Base-by-base conservation (phyloP, 2,797 vertebrate species). In the Tachyglossus aculeatus region DNA sequence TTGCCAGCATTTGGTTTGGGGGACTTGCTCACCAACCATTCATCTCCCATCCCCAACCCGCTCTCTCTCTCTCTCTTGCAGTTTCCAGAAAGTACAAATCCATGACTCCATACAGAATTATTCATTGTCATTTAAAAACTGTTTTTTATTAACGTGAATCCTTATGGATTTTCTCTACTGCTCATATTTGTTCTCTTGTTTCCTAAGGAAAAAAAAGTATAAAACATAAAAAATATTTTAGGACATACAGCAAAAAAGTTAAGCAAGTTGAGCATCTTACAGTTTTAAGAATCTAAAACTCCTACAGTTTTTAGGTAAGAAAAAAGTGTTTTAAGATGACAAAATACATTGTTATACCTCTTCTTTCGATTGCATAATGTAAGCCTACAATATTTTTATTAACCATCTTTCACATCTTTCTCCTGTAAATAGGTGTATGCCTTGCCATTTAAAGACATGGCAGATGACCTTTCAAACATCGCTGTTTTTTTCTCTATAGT, bases 161-260 rank as follows among this genome's bases (percentile, higher is more conserved):
- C 37, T 51, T 10, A 70, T 34, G 15, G 55, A 41, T 41, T 57
- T 70, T 71, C 62, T 45, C n/a, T 25, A 33, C 50, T 74, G 77
- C 80, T 72, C 40, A 74, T 67, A 68, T 39, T 39, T 19, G 58
- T 32, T 71, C 38, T 44, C 68, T 40, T n/a, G n/a, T 80, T 60
- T 41, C 64, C 67, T 77, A 44, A 52, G n/a, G n/a, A 74, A 60
- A 79, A 78, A 76, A 82, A 27, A 54, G 83, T 84, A 91, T 24
- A 89, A 92, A 91, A 89, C 13, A 86, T 2, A 67, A 82, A 85
- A 77, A 80, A 60, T 69, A 77, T 68, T 84, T 74, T 86, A 78
- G 76, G 71, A 84, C 67, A 83, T 83, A 88, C 84, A 91, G 85
- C 78, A 88, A 89, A 90, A 90, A 78, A 60, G 78, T 82, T 76